Percentiles rank a stretch among this genome's conserved stretches.
Conservation (phyloP, 2,888 invertebrate species). For the Sympetrum striolatum region DNA sequence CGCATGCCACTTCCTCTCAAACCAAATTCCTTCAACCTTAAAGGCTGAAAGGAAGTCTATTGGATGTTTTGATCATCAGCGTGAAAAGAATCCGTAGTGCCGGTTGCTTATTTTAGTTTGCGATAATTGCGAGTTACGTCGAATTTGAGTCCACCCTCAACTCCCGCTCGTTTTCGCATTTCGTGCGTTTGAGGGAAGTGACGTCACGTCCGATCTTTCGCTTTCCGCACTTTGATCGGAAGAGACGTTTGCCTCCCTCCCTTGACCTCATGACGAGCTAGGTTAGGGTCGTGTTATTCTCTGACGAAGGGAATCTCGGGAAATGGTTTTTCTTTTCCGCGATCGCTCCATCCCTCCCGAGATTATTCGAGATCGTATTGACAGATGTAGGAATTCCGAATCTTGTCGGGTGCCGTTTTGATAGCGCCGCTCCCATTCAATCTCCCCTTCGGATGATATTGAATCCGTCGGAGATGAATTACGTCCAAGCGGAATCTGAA, state of each 20-base stretch:
- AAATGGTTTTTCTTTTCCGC: not conserved
- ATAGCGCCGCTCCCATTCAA: not conserved
- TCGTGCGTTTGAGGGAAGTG: not conserved
- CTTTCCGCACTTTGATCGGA: not conserved
- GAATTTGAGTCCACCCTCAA: not conserved
- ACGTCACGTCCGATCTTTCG: not conserved
- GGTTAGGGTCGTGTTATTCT: not conserved
- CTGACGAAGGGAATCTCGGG: not conserved
- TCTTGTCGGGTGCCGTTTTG: not conserved
- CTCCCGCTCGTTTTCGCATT: not conserved
- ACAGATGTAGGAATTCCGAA: not conserved
- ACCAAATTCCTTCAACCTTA: conserved; percentile 31
- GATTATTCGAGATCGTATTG: not conserved
- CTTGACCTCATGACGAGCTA: conserved; percentile 10
- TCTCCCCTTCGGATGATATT: not conserved
- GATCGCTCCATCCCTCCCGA: not conserved
- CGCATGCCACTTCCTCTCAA: conserved; percentile 38
- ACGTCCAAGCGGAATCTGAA: too few relatives aligned
- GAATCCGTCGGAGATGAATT: not conserved
- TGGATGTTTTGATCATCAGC: conserved; percentile 4
- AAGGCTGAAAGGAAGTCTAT: not conserved
- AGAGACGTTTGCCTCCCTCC: not conserved
- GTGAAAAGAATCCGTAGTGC: not conserved
- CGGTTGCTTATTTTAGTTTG: not conserved
- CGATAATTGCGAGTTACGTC: not conserved